A percentile compares a stretch with the other conserved stretches of the same genome.
These are phyloP conservation scores for Listronotus bonariensis DNA, from an alignment of 1,140 invertebrate genomes.

Conservation along the genomic window DNA sequence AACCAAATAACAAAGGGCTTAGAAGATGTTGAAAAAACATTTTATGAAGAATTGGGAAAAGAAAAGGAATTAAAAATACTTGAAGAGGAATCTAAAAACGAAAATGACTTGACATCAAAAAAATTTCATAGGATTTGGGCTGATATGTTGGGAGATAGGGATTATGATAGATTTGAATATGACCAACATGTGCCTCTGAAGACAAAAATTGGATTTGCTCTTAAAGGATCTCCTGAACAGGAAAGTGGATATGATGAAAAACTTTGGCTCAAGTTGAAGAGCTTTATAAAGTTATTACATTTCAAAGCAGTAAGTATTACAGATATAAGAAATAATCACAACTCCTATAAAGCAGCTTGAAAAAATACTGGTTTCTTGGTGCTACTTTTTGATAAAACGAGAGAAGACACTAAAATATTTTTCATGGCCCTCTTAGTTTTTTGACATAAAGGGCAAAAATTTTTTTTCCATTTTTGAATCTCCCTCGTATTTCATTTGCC, in stretches of 20 bases:
- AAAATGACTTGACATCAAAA: constrained; percentile 33
- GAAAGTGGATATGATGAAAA: constrained; percentile 40
- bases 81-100: constrained; percentile 2
- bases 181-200: constrained; percentile 42
- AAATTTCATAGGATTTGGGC: constrained; percentile 46
- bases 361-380: too few relatives aligned
- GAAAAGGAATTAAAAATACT: constrained; percentile 34
- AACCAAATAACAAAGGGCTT: constrained; percentile 30
- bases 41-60: constrained; percentile 26
- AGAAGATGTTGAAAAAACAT: constrained; percentile 24
- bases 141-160: constrained; percentile 46
- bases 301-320: constrained; percentile 43
- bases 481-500: too few relatives aligned
- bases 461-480: too few relatives aligned
- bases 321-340: too few relatives aligned
- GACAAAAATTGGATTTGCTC: constrained; percentile 47
- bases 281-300: constrained; percentile 38
- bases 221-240: constrained; percentile 40
- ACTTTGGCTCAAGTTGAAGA: constrained; percentile 30
- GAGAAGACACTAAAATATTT: too few relatives aligned
- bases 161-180: constrained; percentile 48
- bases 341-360: too few relatives aligned
- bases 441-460: too few relatives aligned
- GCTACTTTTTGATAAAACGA: too few relatives aligned
- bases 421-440: too few relatives aligned